Evolutionary conservation across 2,113 vertebrate species (phyloP).

Genomic region (Eclectus roratus): DNA sequence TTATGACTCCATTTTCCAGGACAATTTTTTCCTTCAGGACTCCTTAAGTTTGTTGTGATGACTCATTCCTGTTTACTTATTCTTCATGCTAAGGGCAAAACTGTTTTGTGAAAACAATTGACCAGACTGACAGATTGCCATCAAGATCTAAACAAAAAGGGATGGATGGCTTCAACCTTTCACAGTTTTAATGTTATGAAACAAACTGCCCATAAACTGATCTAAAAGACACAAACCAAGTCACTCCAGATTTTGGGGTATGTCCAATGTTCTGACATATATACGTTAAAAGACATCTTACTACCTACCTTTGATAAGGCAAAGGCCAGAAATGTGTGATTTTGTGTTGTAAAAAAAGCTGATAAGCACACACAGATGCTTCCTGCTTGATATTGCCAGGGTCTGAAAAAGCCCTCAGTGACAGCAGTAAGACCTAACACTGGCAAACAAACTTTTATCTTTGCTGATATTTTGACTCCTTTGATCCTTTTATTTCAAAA

Average conservation of each 20-base stretch:
- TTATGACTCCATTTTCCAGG: neutral
- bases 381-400: neutral
- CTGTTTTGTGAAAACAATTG: neutral
- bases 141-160: neutral
- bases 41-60: neutral
- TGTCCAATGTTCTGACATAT: neutral
- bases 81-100: neutral
- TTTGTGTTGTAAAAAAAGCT: neutral
- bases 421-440: neutral
- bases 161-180: neutral
- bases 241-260: neutral
- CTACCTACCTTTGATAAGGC: neutral
- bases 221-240: neutral
- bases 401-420: neutral
- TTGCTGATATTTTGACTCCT: slow-evolving; percentile 3
- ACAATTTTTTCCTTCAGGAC: neutral
- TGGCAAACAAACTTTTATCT: neutral
- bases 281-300: neutral
- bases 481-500: slow-evolving; percentile 44
- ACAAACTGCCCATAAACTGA: neutral
- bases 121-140: neutral
- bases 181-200: neutral
- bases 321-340: neutral
- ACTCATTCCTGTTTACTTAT: slow-evolving; percentile 4
- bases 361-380: slow-evolving; percentile 19